Conservation (phyloP, 2,888 invertebrate species). For the Ectemnius lituratus region DNA sequence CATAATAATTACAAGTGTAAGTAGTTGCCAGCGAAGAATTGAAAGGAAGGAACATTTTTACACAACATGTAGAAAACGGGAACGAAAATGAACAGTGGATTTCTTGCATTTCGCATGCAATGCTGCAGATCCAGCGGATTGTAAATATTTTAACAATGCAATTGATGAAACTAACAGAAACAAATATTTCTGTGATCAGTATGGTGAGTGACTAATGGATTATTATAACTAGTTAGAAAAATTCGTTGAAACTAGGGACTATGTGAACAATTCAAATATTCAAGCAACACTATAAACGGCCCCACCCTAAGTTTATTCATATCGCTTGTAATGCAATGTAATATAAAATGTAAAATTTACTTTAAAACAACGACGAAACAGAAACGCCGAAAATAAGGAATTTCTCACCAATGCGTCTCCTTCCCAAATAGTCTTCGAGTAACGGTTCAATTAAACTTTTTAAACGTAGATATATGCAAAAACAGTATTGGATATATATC, state of each 20-base stretch:
- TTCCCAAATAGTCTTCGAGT: no score
- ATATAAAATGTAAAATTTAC: not conserved
- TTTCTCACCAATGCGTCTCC: not conserved
- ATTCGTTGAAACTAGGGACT: not conserved
- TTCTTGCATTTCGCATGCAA: not conserved
- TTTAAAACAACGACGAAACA: conserved; percentile 4
- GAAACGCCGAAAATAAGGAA: not conserved
- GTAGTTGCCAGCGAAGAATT: not conserved
- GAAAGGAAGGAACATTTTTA: not conserved
- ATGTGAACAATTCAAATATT: no score
- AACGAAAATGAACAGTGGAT: no score
- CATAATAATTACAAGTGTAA: not conserved
- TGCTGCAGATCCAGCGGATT: not conserved
- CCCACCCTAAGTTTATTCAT: not conserved
- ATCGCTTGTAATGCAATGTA: not conserved
- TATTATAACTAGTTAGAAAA: not conserved
- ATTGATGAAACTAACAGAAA: not conserved
- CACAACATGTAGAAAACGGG: no score
- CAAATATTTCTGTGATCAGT: not conserved
- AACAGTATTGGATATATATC: not conserved
- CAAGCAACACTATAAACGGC: not conserved
- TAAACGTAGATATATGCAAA: no score
- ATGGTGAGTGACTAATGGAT: not conserved
- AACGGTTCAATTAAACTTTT: no score
- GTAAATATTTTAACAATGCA: not conserved